Conservation (phyloP, 2,797 vertebrate species). For the Alouatta caraya region DNA sequence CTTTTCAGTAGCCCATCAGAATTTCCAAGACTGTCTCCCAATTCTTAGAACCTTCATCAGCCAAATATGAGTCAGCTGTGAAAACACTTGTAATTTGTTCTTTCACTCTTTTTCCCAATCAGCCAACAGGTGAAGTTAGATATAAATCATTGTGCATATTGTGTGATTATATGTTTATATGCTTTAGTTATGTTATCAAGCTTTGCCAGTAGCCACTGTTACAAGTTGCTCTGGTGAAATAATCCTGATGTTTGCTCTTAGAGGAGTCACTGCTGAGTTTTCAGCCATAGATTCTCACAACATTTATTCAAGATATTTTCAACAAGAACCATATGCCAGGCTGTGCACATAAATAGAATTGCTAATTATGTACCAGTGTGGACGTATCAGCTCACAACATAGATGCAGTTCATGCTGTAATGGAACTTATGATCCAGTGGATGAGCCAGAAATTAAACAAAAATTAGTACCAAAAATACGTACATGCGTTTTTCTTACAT, state of each 20-base stretch:
- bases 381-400: neutral
- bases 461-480: neutral
- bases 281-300: neutral
- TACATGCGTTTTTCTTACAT: neutral
- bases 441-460: slow-evolving; percentile 29
- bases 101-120: neutral
- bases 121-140: neutral
- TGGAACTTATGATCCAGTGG: neutral
- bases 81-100: neutral
- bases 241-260: neutral
- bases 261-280: neutral
- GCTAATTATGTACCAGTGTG: neutral
- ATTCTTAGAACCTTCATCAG: neutral
- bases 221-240: neutral
- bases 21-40: neutral
- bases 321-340: neutral
- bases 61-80: neutral
- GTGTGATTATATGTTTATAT: neutral
- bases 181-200: neutral
- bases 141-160: neutral
- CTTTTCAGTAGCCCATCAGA: neutral
- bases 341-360: neutral
- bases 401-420: neutral
- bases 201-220: neutral
- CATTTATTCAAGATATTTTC: slow-evolving; percentile 44